Percentiles rank a stretch among this genome's conserved stretches.
phyloP scores from a whole-genome alignment of 2,113 vertebrate species.

The Rhizomys pruinosus region DNA sequence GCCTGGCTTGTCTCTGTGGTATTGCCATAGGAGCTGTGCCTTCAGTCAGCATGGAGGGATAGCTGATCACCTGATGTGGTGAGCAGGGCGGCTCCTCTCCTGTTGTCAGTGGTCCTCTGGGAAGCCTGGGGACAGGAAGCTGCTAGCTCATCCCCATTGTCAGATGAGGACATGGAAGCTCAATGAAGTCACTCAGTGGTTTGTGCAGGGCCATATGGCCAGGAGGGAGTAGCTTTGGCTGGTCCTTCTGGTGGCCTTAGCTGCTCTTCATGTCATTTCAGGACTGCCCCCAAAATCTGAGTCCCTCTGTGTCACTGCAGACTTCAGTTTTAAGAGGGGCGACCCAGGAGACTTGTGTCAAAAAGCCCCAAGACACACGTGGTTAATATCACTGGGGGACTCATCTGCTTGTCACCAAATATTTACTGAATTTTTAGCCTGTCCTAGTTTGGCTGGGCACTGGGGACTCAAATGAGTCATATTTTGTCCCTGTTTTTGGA shows the following conservation, averaged over 20 bases:
- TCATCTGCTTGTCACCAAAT: not conserved
- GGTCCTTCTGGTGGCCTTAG: not conserved
- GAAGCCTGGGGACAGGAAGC: not conserved
- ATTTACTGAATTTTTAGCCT: not conserved
- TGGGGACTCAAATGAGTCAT: not conserved
- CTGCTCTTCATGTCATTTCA: not conserved
- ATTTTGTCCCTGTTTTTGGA: not conserved
- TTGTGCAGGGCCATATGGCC: not conserved
- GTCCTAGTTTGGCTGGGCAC: not conserved
- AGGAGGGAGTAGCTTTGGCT: not conserved
- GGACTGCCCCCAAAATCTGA: not conserved
- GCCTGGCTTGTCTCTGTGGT: not conserved
- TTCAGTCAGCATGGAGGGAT: not conserved
- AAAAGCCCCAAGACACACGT: not conserved
- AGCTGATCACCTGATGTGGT: too few species aligned
- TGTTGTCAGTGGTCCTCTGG: not conserved
- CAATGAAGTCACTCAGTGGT: too few species aligned
- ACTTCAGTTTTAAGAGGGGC: not conserved
- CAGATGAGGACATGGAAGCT: not conserved
- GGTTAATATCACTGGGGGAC: not conserved
- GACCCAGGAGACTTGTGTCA: not conserved
- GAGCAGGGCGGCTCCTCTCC: not conserved
- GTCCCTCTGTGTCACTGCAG: not conserved
- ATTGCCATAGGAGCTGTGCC: not conserved
- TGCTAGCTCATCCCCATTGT: not conserved